These are phyloP conservation scores for Homalodisca vitripennis DNA, from an alignment of 1,140 invertebrate genomes.

Conservation along the genomic window DNA sequence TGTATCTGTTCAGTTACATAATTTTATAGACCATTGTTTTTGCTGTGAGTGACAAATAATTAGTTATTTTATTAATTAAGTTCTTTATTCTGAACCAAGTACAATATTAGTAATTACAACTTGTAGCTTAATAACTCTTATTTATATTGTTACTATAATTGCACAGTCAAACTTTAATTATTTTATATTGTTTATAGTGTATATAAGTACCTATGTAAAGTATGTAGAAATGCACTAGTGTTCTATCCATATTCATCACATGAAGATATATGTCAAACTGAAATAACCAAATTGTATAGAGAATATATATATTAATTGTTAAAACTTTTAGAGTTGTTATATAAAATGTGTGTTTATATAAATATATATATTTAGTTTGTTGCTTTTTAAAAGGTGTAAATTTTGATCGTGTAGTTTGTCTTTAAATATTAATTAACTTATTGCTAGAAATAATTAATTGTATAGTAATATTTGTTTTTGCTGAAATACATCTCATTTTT, in stretches of 20 bases:
- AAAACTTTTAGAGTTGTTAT: constrained; percentile 19
- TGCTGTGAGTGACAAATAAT: constrained; percentile 30
- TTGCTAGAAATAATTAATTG: neutral
- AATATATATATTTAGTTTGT: neutral
- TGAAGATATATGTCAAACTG: neutral
- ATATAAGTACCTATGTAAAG: neutral
- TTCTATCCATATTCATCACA: constrained; percentile 6
- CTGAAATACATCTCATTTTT: neutral
- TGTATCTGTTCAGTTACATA: neutral
- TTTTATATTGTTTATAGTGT: neutral
- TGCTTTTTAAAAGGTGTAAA: neutral
- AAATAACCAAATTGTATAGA: constrained; percentile 12
- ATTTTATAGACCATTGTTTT: constrained; percentile 21
- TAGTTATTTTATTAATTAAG: constrained; percentile 18
- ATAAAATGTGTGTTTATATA: no score
- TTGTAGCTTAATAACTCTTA: neutral
- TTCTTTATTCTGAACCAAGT: constrained; percentile 26
- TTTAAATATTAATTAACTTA: constrained; percentile 15
- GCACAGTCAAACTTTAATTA: neutral
- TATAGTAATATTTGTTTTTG: neutral
- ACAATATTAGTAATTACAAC: constrained; percentile 4
- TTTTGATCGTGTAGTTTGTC: neutral
- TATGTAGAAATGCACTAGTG: neutral
- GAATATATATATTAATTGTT: neutral
- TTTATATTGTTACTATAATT: constrained; percentile 11